Base-by-base conservation (phyloP, 2,888 invertebrate species). In the Drosophila formosana region DNA sequence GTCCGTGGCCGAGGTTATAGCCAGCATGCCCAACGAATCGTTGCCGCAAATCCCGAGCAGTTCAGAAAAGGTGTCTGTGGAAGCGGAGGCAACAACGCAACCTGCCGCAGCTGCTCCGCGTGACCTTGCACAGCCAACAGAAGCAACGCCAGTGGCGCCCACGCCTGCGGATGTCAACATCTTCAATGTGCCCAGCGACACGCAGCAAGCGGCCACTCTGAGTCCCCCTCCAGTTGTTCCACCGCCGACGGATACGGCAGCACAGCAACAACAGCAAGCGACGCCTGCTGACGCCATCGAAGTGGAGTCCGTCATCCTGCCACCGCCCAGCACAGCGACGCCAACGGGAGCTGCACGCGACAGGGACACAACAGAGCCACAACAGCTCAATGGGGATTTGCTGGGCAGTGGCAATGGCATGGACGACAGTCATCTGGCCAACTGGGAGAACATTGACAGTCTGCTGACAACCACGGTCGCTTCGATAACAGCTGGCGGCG, bases 361-460 rank as follows among this genome's bases (percentile, higher is more conserved):
- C n/a, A n/a, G 37, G 11, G 37, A n/a, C 30, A 25, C 66, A 28
- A 56, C 66, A 0, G 61, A 74, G 2, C 2, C 71, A 5, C 37
- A 37, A 0, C 6, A 6, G 0, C 49, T 26, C 2, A 68, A 43
- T 13, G 71, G 50, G 3, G 82, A 88, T 32, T 43, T 72, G 4
- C 23, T 75, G 18, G 79, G 66, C 0, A 76, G 75, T 30, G 78
- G 80, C 49, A 80, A 52, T 9, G 80, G 62, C 1, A 49, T 80
- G 11, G 83, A 84, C 55, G 87, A 84, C 9, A 60, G 57, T 4
- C 72, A 72, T 61, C 68, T 79, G 8, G 66, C 72, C 39, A 87
- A 81, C 37, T 92, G 92, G 92, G 92, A 92, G 18, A 91, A 85
- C 66, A 84, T 92, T 8, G 91, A 92, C 53, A 88, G 88, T 45